A percentile compares a stretch with the other conserved stretches of the same genome.
These are phyloP conservation scores for Anarsia innoxiella DNA, from an alignment of 2,888 invertebrate species.

Conservation along the genomic window DNA sequence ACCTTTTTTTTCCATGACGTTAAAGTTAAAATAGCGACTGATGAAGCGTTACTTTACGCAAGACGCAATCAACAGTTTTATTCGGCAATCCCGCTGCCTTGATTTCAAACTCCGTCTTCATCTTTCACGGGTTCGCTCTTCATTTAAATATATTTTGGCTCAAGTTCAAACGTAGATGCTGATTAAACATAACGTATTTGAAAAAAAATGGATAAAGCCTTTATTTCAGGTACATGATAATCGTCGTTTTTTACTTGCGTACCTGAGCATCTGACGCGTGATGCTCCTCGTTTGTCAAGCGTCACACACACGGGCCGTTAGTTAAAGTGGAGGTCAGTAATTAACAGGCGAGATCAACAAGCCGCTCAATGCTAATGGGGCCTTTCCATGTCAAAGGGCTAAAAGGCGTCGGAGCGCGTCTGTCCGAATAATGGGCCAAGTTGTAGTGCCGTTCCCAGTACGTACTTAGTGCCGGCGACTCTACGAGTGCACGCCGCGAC, in stretches of 20 bases:
- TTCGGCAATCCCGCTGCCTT: conserved; percentile 59
- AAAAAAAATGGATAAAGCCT: too few species aligned
- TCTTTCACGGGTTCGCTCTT: conserved; percentile 41
- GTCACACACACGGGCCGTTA: conserved; percentile 37
- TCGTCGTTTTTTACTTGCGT: conserved; percentile 18
- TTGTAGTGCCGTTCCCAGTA: conserved; percentile 37
- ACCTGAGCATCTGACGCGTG: neutral
- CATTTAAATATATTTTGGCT: conserved; percentile 54
- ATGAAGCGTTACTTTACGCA: conserved; percentile 60
- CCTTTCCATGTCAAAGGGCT: conserved; percentile 70
- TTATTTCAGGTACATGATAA: too few species aligned
- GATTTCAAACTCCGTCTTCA: conserved; percentile 38
- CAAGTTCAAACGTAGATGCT: conserved; percentile 42
- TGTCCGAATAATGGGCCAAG: conserved; percentile 68
- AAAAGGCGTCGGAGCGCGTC: conserved; percentile 68
- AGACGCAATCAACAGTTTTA: conserved; percentile 68
- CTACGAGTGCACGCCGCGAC: conserved; percentile 43
- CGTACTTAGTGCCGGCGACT: conserved; percentile 27
- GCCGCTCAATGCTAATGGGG: conserved; percentile 69
- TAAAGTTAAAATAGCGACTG: conserved; percentile 65
- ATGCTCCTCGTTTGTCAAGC: conserved; percentile 28
- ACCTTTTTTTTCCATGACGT: too few species aligned
- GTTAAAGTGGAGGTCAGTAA: conserved; percentile 61
- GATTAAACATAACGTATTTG: conserved; percentile 48
- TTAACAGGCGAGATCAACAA: conserved; percentile 69